Evolutionary conservation across 2,888 invertebrate genomes (phyloP).

Genomic region (Ischnus inquisitorius): DNA sequence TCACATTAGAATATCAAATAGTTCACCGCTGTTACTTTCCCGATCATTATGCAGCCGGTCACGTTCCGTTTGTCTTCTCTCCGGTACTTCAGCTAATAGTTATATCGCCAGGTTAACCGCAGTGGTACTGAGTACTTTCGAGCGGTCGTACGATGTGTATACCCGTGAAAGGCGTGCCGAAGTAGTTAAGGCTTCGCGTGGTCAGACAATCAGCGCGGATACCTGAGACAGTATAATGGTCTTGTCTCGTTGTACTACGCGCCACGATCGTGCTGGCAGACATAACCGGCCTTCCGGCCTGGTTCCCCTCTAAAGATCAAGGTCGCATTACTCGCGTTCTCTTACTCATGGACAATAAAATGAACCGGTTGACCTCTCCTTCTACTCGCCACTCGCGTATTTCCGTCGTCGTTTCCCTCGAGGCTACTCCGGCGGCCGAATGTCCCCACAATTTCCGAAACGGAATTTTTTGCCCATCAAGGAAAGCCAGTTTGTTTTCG

Average conservation of each 20-base stretch:
- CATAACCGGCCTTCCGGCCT: conserved; percentile 30
- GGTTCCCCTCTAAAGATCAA: conserved; percentile 45
- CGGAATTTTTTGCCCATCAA: conserved; percentile 16
- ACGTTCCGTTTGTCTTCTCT: conserved; percentile 1
- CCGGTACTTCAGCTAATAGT: conserved; percentile 4
- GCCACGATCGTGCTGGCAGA: conserved; percentile 27
- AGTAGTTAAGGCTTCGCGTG: conserved; percentile 31
- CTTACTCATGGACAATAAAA: conserved; percentile 21
- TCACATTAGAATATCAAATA: not conserved
- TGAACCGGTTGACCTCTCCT: conserved; percentile 31
- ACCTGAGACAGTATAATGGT: conserved; percentile 29
- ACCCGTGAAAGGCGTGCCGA: not conserved
- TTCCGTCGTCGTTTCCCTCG: conserved; percentile 37
- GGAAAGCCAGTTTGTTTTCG: not conserved
- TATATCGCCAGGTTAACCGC: not conserved
- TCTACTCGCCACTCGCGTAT: not conserved
- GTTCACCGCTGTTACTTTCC: not conserved
- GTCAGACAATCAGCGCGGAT: conserved; percentile 27
- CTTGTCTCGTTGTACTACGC: conserved; percentile 21
- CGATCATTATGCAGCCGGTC: conserved; percentile 9
- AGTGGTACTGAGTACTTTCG: conserved; percentile 1
- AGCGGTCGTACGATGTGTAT: not conserved
- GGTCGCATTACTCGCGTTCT: conserved; percentile 17
- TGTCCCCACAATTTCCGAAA: conserved; percentile 4
- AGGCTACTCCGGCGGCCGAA: not conserved